Base-by-base conservation (phyloP, 2,888 invertebrate genomes). In the Eilema sororculum region DNA sequence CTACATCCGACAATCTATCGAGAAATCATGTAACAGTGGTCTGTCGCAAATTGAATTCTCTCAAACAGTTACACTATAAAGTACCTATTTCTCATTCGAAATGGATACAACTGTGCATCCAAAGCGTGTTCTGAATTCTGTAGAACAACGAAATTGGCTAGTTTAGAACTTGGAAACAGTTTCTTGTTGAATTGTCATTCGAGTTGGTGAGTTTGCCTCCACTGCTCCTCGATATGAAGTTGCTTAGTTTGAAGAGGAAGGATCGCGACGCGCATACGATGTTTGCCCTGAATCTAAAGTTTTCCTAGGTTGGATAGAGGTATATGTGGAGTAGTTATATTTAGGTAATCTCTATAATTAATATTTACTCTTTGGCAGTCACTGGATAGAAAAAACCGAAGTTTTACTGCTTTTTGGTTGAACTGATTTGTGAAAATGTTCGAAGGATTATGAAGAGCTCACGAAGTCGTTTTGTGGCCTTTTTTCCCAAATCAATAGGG, bases 221-320 rank as follows among this genome's bases (percentile, higher is more conserved):
- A 60, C 37, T 24, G 57, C 62, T 71, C 28, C 63, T 74, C 33
- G 75, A 70, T 71, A 70, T 69, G 73, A 77, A 77, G 65, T 61
- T 70, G 70, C 69, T 68, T 67, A 71, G 73, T 78, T 76, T 72
- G 41, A 68, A 30, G 71, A 71, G 71, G 67, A 70, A 69, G 61
- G 33, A 71, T 70, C 41, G 65, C 70, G 68, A 66, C 68, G 67
- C 61, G 75, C 78, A 71, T 68, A 41, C 77, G 60, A 65, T 3
- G 65, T n/a, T 69, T 75, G 78, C 46, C 60, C 72, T 67, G 66
- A 71, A 62, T 73, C 71, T 71, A 73, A 72, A 75, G 68, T 65
- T 61, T 57, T 16, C 12, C 58, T 73, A 78, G 79, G 76, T 52
- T 52, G 0, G 1, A 3, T n/a, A 52, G 52, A 52, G 8, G n/a